Evolutionary conservation across 2,113 vertebrate genomes (phyloP).

Genomic region (Chaetops frenatus): DNA sequence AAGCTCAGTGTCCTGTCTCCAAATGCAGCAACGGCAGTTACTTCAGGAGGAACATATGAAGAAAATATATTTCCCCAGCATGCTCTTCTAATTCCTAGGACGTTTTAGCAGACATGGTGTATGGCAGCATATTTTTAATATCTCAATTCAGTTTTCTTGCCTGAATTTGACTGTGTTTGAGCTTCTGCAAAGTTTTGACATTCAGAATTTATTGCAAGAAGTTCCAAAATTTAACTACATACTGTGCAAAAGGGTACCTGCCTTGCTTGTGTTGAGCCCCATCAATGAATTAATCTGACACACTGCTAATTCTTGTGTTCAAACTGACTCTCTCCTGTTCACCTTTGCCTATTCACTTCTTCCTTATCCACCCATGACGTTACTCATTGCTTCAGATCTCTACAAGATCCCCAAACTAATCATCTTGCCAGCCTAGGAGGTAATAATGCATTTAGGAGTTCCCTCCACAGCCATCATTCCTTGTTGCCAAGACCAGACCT

Average conservation of each 20-base stretch:
- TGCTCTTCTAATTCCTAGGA: not conserved
- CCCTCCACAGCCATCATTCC: not conserved
- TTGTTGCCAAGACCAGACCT: not conserved
- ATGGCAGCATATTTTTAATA: not conserved
- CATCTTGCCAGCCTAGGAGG: not conserved
- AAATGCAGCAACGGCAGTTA: not conserved
- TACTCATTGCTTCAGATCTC: not conserved
- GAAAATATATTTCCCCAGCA: not conserved
- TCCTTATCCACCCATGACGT: not conserved
- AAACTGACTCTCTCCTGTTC: not conserved
- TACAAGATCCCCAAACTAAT: not conserved
- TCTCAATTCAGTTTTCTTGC: not conserved
- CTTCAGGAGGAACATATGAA: not conserved
- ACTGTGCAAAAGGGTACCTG: not conserved
- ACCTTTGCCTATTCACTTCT: not conserved
- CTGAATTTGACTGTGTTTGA: not conserved
- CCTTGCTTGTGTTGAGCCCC: not conserved
- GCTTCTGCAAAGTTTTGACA: not conserved
- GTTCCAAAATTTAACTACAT: not conserved
- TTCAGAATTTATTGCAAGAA: not conserved
- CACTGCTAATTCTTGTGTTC: not conserved
- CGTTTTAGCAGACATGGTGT: not conserved
- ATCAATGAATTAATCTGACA: not conserved
- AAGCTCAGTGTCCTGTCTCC: not conserved
- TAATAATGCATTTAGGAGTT: not conserved